A percentile compares a stretch with the other conserved stretches of the same genome.
Evolutionary conservation across 2,113 vertebrate genomes (phyloP).

Genomic region (Ceuthmochares aereus): DNA sequence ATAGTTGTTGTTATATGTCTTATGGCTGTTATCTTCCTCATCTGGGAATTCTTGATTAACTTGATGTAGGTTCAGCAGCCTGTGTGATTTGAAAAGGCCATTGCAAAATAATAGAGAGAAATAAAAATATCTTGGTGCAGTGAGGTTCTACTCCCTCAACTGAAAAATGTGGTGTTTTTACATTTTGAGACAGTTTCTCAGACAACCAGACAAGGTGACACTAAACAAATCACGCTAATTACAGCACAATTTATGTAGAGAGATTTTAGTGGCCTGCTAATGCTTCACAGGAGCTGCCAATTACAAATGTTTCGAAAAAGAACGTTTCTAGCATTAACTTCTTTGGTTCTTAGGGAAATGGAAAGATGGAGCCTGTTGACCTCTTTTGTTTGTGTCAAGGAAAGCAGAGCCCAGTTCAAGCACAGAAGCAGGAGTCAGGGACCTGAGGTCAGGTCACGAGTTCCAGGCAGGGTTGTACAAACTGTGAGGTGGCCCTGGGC

Average conservation of each 20-base stretch:
- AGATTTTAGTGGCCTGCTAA: slow-evolving; percentile 41
- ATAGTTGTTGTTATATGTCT: not conserved
- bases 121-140: slow-evolving; percentile 25
- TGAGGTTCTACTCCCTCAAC: not conserved
- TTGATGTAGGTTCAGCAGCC: not conserved
- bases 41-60: not conserved
- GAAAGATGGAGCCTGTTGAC: not conserved
- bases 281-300: slow-evolving; percentile 41
- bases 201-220: slow-evolving; percentile 64
- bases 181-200: slow-evolving; percentile 43
- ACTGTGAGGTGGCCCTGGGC: fast-evolving
- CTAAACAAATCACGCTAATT: slow-evolving; percentile 59
- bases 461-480: not conserved
- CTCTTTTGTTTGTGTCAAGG: not conserved
- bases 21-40: not conserved
- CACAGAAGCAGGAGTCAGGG: not conserved
- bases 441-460: not conserved
- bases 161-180: not conserved
- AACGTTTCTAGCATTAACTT: not conserved
- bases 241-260: slow-evolving; percentile 51
- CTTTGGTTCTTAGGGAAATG: not conserved
- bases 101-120: not conserved
- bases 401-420: not conserved
- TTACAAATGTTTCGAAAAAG: slow-evolving; percentile 17
- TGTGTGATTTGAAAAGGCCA: slow-evolving; percentile 13